phyloP scores from a whole-genome alignment of 2,888 invertebrate genomes.

The Augiades crinisus region DNA sequence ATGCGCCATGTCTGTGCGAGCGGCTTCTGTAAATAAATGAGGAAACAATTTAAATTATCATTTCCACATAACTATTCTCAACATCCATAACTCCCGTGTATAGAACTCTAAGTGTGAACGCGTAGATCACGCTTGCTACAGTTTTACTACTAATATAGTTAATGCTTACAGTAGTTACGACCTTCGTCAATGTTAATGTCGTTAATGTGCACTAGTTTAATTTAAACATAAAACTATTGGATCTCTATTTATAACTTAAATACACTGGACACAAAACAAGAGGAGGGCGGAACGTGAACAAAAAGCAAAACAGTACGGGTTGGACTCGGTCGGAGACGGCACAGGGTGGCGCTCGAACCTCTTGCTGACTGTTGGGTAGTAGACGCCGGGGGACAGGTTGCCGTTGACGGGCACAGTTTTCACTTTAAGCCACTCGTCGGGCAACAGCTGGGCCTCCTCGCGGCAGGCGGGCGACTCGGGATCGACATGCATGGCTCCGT shows the following conservation, averaged over 20 bases:
- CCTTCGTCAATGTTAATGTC: slow-evolving; percentile 72
- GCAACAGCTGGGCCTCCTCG: slow-evolving; percentile 73
- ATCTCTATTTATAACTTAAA: not conserved
- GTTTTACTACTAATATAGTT: not conserved
- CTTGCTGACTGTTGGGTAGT: slow-evolving; percentile 75
- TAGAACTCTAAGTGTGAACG: slow-evolving; percentile 53
- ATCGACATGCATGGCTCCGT: slow-evolving; percentile 65
- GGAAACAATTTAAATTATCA: slow-evolving; percentile 43
- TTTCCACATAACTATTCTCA: slow-evolving; percentile 46
- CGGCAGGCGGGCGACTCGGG: slow-evolving; percentile 74
- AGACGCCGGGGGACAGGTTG: slow-evolving; percentile 74
- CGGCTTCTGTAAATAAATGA: slow-evolving; percentile 83
- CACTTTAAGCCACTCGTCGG: slow-evolving; percentile 76
- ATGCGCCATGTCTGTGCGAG: slow-evolving; percentile 84
- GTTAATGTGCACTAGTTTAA: slow-evolving; percentile 53
- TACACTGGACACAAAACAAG: slow-evolving; percentile 34
- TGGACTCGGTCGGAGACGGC: slow-evolving; percentile 63
- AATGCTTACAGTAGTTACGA: slow-evolving; percentile 43
- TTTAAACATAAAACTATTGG: slow-evolving; percentile 33
- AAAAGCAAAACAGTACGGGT: slow-evolving; percentile 72
- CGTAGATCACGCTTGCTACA: slow-evolving; percentile 57
- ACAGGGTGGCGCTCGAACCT: slow-evolving; percentile 66
- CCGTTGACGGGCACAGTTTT: slow-evolving; percentile 67
- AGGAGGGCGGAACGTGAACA: slow-evolving; percentile 49
- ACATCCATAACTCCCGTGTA: slow-evolving; percentile 42